A percentile compares a stretch with the other conserved stretches of the same genome.
Evolutionary conservation across 2,113 vertebrate species (phyloP).

Genomic region (rat (Rattus norvegicus)): GRCr8 NC_086023.1:141839001-141839500

Average conservation of each 20-base stretch:
- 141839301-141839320: constrained; percentile 13
- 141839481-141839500: constrained; percentile 75
- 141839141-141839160: not conserved
- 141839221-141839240: not conserved
- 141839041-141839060: not conserved
- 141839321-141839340: constrained; percentile 61
- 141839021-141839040: not conserved
- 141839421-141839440: constrained; percentile 61
- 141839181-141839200: not conserved
- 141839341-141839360: constrained; percentile 58
- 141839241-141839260: not conserved
- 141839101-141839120: not conserved
- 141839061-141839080: not conserved
- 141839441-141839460: not conserved
- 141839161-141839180: not conserved
- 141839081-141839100: not conserved
- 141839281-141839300: not conserved
- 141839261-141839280: constrained; percentile 44
- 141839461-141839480: constrained; percentile 60
- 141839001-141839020: not conserved
- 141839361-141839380: constrained; percentile 56
- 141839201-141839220: not conserved
- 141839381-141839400: constrained; percentile 68
- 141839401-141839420: not conserved
- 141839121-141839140: not conserved